phyloP scores from a whole-genome alignment of 2,888 invertebrate genomes.

The Philopedon plagiatum region DNA sequence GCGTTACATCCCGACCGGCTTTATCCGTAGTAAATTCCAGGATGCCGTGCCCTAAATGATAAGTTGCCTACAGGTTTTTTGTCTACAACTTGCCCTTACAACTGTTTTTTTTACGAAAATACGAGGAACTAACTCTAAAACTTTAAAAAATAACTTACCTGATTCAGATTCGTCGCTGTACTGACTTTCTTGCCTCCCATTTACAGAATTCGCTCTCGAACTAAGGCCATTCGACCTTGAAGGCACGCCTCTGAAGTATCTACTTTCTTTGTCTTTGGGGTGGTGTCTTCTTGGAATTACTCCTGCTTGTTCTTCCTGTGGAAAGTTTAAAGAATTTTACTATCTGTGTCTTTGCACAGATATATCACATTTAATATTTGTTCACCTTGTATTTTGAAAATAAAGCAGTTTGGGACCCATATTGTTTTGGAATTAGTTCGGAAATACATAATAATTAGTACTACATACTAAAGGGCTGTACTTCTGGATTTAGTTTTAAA shows the following conservation, averaged over 20 bases:
- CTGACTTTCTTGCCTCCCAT: slow-evolving; percentile 67
- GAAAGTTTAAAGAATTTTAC: not conserved
- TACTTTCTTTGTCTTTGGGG: slow-evolving; percentile 67
- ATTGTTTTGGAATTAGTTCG: too few species aligned
- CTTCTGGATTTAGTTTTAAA: too few species aligned
- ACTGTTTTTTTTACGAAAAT: too few species aligned
- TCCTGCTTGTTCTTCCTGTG: slow-evolving; percentile 74
- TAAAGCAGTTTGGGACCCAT: too few species aligned
- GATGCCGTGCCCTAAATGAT: slow-evolving; percentile 76
- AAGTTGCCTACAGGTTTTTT: too few species aligned
- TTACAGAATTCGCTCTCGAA: slow-evolving; percentile 66
- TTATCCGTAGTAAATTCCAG: slow-evolving; percentile 90
- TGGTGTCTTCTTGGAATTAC: slow-evolving; percentile 69
- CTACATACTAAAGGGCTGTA: too few species aligned
- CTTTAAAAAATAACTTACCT: slow-evolving; percentile 58
- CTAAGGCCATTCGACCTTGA: slow-evolving; percentile 66
- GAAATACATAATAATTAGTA: too few species aligned
- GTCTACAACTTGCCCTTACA: too few species aligned
- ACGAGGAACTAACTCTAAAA: too few species aligned
- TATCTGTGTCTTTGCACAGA: too few species aligned
- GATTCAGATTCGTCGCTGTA: slow-evolving; percentile 70
- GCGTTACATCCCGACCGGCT: slow-evolving; percentile 90
- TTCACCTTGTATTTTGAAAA: too few species aligned
- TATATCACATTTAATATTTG: too few species aligned
- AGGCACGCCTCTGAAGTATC: slow-evolving; percentile 64